Base-by-base conservation (phyloP, 2,113 vertebrate species). In the Sinocyclocheilus rhinocerous region DNA sequence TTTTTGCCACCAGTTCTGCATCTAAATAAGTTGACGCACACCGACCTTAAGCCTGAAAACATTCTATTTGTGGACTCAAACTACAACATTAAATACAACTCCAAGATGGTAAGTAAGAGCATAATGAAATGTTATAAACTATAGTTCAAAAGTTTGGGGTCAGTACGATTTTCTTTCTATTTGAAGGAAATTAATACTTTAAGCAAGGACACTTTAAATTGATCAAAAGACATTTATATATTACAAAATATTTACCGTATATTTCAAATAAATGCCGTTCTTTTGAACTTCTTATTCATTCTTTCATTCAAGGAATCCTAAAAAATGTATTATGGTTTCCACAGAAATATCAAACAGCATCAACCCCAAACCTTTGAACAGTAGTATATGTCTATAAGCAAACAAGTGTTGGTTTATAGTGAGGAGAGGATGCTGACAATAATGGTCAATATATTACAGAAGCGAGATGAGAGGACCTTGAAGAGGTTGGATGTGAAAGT, bases 31-130 rank as follows among this genome's bases (percentile, higher is more conserved):
- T 93, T 99, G 89, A 99, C 97, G 52, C 98, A 99, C 92, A 99
- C 98, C 39, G 98, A 99, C 92, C 92, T 99, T 90, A 99, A 99
- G 89, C 98, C 98, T 84, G 98, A 99, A 95, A 99, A 99, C 91
- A 99, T 99, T 91, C 95, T 99, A 75, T 98, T 99, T 93, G 96
- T 99, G 90, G 94, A 97, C 84, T 97, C 97, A 69, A 96, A 97
- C 88, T 98, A 97, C 88, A 90, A 96, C 76, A 93, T 99, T 85
- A 94, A 96, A 87, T 99, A 98, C 88, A 98, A 98, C 88, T 91
- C 93, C 85, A 95, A 95, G 88, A 96, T 97, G 96, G 98, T 98
- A 90, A 95, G 94, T 72, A 45, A 57, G 86, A 0, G 20, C 29
- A 81, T 48, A 3, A 87, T 85, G 6, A n/a, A 76, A 45, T 52